Conservation (phyloP, 2,797 vertebrate species). For the Sebastes cheni region DNA sequence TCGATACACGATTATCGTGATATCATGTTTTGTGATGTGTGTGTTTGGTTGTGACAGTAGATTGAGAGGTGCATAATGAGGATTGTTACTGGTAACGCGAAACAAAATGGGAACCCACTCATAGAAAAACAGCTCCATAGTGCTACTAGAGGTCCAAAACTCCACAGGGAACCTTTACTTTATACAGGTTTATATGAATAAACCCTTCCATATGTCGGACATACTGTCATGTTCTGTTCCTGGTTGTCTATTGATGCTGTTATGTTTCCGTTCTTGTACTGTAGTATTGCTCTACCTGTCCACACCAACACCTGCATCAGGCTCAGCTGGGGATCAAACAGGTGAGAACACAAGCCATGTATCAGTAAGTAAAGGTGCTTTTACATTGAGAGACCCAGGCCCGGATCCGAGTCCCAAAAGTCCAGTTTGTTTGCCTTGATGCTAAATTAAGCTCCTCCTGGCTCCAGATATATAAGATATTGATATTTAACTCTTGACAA, state of each 20-base stretch:
- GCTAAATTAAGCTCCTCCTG: too few species aligned
- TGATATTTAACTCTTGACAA: not conserved
- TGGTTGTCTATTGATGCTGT: not conserved
- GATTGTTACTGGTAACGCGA: too few species aligned
- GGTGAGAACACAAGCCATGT: not conserved
- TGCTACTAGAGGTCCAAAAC: too few species aligned
- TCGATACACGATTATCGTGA: too few species aligned
- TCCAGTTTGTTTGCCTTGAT: too few species aligned
- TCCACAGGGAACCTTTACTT: too few species aligned
- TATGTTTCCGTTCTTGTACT: not conserved
- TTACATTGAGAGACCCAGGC: fast-evolving
- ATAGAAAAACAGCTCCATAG: too few species aligned
- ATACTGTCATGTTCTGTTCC: not conserved
- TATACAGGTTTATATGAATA: not conserved
- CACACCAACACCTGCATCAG: not conserved
- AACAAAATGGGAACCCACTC: too few species aligned
- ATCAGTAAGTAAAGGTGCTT: not conserved
- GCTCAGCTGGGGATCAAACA: not conserved
- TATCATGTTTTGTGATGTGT: too few species aligned
- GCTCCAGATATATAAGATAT: not conserved
- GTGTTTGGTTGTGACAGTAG: too few species aligned
- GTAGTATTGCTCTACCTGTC: not conserved
- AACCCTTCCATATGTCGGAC: not conserved
- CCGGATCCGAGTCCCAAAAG: too few species aligned
- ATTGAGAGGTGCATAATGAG: fast-evolving